These are phyloP conservation scores for Lamprologus tigripictilis DNA, from an alignment of 2,113 vertebrate genomes.

Conservation along the genomic window DNA sequence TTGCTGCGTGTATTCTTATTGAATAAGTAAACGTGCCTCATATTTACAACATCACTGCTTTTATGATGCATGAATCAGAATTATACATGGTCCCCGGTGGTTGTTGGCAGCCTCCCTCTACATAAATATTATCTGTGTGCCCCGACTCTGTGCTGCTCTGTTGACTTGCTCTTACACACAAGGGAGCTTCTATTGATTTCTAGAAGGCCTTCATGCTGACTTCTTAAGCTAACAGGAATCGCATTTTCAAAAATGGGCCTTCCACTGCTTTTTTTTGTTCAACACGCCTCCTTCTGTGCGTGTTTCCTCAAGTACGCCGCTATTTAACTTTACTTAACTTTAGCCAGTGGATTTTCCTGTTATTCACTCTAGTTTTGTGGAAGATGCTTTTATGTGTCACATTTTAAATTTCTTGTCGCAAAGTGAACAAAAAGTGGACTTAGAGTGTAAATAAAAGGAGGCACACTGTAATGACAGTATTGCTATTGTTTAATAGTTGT, in stretches of 20 bases:
- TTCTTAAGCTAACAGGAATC: conserved; percentile 41
- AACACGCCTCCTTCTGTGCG: neutral
- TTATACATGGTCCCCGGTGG: conserved; percentile 57
- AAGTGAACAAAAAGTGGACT: neutral
- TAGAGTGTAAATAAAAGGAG: neutral
- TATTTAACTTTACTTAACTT: neutral
- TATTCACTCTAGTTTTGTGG: neutral
- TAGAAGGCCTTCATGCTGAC: conserved; percentile 45
- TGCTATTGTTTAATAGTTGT: neutral
- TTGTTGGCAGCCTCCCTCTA: conserved; percentile 42
- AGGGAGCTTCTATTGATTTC: conserved; percentile 64
- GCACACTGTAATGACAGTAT: neutral
- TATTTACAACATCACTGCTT: conserved; percentile 55
- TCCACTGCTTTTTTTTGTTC: neutral
- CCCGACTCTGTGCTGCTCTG: conserved; percentile 36
- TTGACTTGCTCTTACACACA: conserved; percentile 53
- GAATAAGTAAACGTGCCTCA: conserved; percentile 41
- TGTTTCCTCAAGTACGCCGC: neutral
- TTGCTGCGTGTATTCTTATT: conserved; percentile 36
- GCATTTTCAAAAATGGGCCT: conserved; percentile 17
- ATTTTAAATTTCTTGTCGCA: neutral
- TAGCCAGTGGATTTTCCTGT: neutral
- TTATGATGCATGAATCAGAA: conserved; percentile 64
- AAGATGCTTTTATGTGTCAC: neutral
- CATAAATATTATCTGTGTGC: conserved; percentile 66